Evolutionary conservation across 2,888 invertebrate species (phyloP), one percentile per base, ranked within the genome.

Genomic region (Neoascia interrupta): DNA sequence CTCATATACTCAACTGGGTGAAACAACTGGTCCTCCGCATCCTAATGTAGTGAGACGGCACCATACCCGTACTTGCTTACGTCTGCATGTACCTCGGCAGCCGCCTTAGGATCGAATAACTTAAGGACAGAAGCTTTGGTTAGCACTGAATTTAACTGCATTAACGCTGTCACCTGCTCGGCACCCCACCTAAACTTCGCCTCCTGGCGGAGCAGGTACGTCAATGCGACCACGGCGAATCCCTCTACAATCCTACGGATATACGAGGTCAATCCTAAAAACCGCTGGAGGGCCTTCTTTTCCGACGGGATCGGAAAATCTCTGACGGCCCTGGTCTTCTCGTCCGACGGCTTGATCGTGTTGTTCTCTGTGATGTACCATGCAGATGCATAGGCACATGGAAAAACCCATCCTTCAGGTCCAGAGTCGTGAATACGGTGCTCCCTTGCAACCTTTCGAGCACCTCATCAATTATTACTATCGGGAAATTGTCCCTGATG

Each of bases 231-330:
- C 80, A 53, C 43, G 81, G 75, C 26, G 8, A 26, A 26, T 8
- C 8, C 26, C 8, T 26, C 26, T 26, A 26, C 26, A 26, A 26
- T 5, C 11, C 81, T 66, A n/a, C 80, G 36, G 16, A 81, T 73
- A 36, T 80, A 82, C 0, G 75, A 16, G 26, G 26, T 5, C 26
- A 26, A 26, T 8, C 5, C 26, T 4, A 26, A 8, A 8, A 26
- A 26, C 5, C 37, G 34, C 31, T 49, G 61, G 3, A 61, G 16
- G 5, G 34, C 23, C 8, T 49, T 47, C 34, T 34, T 51, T 10
- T 21, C 39, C n/a, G 1, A 11, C 8, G 60, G 60, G 6, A 19
- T 5, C 4, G 16, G 49, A 16, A 37, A 61, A 16, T 61, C 16
- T 4, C 23, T 31, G 6, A 49, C 21, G 2, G 51, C 51, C 28